A percentile compares a stretch with the other conserved stretches of the same genome.
These are phyloP conservation scores for Hyperopisus bebe DNA, from an alignment of 2,113 vertebrate genomes.

Conservation along the genomic window DNA sequence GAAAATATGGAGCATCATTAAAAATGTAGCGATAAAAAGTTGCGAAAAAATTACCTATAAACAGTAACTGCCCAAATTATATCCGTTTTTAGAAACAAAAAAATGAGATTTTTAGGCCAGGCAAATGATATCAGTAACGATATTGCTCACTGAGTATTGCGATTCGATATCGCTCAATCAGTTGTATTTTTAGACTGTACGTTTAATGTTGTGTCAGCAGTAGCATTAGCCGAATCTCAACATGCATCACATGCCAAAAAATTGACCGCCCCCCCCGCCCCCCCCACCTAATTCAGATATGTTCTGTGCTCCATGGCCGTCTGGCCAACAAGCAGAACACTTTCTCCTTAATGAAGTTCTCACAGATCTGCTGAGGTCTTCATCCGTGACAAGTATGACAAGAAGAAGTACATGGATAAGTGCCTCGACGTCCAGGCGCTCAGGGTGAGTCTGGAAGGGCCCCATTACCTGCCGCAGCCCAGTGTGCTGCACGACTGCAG, in stretches of 20 bases:
- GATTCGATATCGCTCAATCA: not conserved
- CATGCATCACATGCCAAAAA: not conserved
- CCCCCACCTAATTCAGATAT: not conserved
- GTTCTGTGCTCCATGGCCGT: not conserved
- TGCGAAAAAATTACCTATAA: not conserved
- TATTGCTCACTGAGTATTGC: not conserved
- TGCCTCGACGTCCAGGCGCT: constrained; percentile 83
- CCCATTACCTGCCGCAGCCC: not conserved
- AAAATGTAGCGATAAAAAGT: not conserved
- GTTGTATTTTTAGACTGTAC: not conserved
- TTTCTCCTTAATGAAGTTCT: constrained; percentile 57
- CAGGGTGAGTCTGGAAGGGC: constrained; percentile 62
- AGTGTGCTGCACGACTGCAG: not conserved
- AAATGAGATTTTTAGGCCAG: not conserved
- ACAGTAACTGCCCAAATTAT: not conserved
- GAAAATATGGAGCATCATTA: not conserved
- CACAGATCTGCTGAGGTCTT: constrained; percentile 82
- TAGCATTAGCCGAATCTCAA: not conserved
- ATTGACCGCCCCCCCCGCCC: not conserved
- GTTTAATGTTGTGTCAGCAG: not conserved
- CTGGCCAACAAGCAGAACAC: not conserved
- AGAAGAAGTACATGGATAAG: constrained; percentile 94
- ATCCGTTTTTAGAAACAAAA: not conserved
- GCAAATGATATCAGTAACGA: not conserved
- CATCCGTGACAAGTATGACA: constrained; percentile 96